phyloP scores from a whole-genome alignment of 1,140 invertebrate species.

The Ips typographus region DNA sequence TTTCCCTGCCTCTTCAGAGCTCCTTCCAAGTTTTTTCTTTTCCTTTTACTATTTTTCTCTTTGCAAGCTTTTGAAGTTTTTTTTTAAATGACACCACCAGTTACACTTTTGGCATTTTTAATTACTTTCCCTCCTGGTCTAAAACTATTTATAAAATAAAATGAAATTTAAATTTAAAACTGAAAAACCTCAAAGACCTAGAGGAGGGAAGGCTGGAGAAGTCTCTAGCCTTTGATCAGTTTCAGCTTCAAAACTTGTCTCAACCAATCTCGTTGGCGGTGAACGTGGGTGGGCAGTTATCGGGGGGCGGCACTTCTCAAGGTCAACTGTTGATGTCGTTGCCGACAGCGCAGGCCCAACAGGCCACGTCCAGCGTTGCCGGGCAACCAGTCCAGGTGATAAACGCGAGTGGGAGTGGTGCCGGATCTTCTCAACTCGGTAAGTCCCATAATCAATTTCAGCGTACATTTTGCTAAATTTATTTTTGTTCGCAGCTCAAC shows the following conservation, averaged over 20 bases:
- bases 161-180: no score
- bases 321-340: conserved; percentile 52
- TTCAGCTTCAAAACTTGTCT: conserved; percentile 75
- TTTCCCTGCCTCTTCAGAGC: no score
- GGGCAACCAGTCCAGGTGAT: conserved; percentile 40
- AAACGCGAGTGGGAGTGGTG: conserved; percentile 46
- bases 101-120: no score
- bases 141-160: no score
- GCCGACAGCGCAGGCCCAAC: conserved; percentile 47
- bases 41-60: no score
- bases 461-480: not conserved
- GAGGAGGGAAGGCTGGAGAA: not conserved
- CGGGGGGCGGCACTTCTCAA: conserved; percentile 46
- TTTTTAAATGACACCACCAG: no score
- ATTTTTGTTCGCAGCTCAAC: conserved; percentile 57
- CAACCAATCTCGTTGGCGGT: conserved; percentile 77
- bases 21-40: no score
- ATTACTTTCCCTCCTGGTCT: no score
- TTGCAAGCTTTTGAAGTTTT: no score
- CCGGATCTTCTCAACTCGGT: conserved; percentile 49
- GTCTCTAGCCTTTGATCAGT: conserved; percentile 48
- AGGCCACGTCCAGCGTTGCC: conserved; percentile 50
- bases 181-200: no score
- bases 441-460: conserved; percentile 43
- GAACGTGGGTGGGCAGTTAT: conserved; percentile 59